phyloP scores from a whole-genome alignment of 1,140 invertebrate genomes.

The Danaus melanippus region DNA sequence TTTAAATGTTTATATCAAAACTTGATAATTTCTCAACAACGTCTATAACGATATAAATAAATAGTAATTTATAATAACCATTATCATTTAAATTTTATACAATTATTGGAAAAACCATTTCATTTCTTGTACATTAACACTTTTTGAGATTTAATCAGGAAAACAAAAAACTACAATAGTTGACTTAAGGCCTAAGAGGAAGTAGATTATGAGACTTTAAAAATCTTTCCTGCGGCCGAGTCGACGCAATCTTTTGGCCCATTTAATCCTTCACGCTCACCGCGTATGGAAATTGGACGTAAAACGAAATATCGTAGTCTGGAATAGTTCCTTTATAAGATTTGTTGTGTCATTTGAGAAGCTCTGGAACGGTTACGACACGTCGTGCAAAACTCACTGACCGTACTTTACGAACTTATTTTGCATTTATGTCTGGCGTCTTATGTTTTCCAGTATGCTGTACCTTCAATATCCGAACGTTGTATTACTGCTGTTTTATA shows the following conservation, averaged over 20 bases:
- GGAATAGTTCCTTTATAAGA: constrained; percentile 40
- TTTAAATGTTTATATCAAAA: too few species aligned
- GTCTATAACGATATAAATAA: too few species aligned
- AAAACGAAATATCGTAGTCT: constrained; percentile 53
- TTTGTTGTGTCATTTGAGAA: constrained; percentile 29
- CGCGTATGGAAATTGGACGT: constrained; percentile 63
- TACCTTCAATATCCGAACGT: too few species aligned
- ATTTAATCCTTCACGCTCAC: constrained; percentile 57
- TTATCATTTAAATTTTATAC: too few species aligned
- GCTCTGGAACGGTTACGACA: constrained; percentile 15
- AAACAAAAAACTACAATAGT: constrained; percentile 17
- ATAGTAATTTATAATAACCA: too few species aligned
- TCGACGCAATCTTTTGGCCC: constrained; percentile 55
- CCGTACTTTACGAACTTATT: constrained; percentile 13
- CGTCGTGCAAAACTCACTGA: constrained; percentile 16
- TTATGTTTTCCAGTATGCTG: too few species aligned
- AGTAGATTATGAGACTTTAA: constrained; percentile 30
- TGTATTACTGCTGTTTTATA: too few species aligned
- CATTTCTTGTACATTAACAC: too few species aligned
- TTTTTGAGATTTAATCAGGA: not conserved
- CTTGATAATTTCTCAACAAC: too few species aligned
- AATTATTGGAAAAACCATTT: too few species aligned
- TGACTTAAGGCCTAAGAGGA: constrained; percentile 23
- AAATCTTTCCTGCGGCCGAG: constrained; percentile 39
- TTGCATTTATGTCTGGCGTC: constrained; percentile 10